phyloP scores from a whole-genome alignment of 2,888 invertebrate species.

The Elmis aenea region DNA sequence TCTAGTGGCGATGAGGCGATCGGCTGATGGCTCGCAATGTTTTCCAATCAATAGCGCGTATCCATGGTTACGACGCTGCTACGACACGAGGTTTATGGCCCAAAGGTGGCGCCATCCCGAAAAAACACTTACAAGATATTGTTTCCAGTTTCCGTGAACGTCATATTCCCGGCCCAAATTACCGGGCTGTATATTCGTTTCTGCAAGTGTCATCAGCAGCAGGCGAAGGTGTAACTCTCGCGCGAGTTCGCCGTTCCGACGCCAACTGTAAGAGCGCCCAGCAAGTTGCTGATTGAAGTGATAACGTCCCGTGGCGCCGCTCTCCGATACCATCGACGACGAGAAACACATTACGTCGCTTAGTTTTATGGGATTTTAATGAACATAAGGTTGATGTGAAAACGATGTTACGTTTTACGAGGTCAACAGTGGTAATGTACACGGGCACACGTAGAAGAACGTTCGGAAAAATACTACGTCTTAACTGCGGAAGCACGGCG shows the following conservation, averaged over 20 bases:
- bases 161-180: too few relatives aligned
- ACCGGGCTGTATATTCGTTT: too few relatives aligned
- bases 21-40: constrained; percentile 34
- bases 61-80: constrained; percentile 37
- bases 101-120: constrained; percentile 38
- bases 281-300: constrained; percentile 32
- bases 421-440: constrained; percentile 6
- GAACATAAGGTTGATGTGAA: constrained; percentile 32
- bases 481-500: too few relatives aligned
- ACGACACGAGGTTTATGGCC: constrained; percentile 37
- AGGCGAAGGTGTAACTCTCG: neutral
- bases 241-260: constrained; percentile 10
- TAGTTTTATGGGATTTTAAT: constrained; percentile 41
- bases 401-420: constrained; percentile 26
- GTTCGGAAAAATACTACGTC: too few relatives aligned
- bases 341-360: constrained; percentile 25
- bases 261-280: constrained; percentile 18
- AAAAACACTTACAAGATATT: constrained; percentile 3
- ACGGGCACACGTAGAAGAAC: too few relatives aligned
- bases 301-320: constrained; percentile 37
- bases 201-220: too few relatives aligned
- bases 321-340: constrained; percentile 36
- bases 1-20: constrained; percentile 28
- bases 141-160: too few relatives aligned
- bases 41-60: constrained; percentile 39